Base-by-base conservation (phyloP, 2,888 invertebrate species). In the Metopia argyrocephala region DNA sequence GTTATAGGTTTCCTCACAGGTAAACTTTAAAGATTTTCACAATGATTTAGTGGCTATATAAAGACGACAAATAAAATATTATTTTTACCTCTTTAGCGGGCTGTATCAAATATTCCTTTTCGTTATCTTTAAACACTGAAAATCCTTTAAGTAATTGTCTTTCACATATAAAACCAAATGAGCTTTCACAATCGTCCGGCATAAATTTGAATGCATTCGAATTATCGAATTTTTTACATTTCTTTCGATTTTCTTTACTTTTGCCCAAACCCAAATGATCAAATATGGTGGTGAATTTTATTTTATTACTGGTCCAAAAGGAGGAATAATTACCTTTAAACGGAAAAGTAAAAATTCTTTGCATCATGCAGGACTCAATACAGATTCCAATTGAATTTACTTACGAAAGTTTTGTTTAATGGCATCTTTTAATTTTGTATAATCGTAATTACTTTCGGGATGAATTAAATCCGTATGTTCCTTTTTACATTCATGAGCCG, bases 81-180 rank as follows among this genome's bases (percentile, higher is more conserved):
- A 3, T 12, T 38, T 38, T n/a, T 52, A 75, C 75, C n/a, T 64
- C 7, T 46, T 54, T 23, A 5, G 25, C 1, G 1, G 79, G 59
- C 15, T 79, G 59, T 28, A 79, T 64, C 20, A 46, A 65, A 54
- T 75, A 75, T 31, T 59, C 27, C 1, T 9, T 65, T 6, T 65
- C 23, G 1, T 27, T 12, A 15, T 7, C 70, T 5, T 59, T 20
- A 48, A 70, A 74, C 0, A 23, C 9, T 5, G 56, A 28, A 12
- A 15, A 6, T 2, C 3, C 48, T 7, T 65, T 27, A 1, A 61
- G 23, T 2, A 75, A 25, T 6, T 38, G 0, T 15, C 65, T 75
- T n/a, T 81, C 65, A 31, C 81, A 81, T 28, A 81, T 66, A 56
- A 78, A 81, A 38, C 81, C 81, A 20, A 62, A 31, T 7, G 5